These are phyloP conservation scores for Otolemur crassicaudatus DNA, from an alignment of 2,797 vertebrate genomes.

Conservation along the genomic window DNA sequence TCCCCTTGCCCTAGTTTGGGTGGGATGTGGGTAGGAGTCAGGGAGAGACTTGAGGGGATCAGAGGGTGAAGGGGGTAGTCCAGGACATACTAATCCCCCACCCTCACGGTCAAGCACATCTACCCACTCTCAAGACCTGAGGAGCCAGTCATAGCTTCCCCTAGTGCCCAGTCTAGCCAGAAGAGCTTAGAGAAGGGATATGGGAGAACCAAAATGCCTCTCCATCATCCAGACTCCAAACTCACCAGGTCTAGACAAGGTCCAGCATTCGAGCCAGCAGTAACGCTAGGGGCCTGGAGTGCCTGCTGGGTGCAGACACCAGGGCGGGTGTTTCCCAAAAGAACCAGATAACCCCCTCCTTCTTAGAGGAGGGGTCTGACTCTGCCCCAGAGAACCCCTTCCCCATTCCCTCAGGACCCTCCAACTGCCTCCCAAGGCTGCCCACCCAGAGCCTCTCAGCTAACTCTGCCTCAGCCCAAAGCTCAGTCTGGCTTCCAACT, in stretches of 20 bases:
- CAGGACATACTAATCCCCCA: background rate
- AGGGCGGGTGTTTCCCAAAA: background rate
- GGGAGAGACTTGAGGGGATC: background rate
- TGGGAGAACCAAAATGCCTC: background rate
- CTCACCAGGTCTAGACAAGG: background rate
- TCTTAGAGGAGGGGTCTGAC: background rate
- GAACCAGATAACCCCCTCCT: background rate
- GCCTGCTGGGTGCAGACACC: accelerated
- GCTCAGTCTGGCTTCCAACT: background rate
- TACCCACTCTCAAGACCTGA: background rate
- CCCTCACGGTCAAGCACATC: too few relatives aligned
- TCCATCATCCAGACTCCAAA: background rate
- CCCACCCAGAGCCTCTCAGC: background rate
- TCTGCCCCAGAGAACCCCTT: background rate
- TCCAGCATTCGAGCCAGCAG: accelerated
- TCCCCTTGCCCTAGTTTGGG: background rate
- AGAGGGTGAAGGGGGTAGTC: accelerated
- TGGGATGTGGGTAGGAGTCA: background rate
- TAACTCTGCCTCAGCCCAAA: background rate
- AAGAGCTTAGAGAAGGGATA: background rate
- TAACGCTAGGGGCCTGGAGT: background rate
- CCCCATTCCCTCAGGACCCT: background rate
- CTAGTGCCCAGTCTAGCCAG: background rate
- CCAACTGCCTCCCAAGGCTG: background rate
- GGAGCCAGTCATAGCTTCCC: background rate